Evolutionary conservation across 1,140 invertebrate species (phyloP).

Genomic region (Zaprionus capensis): DNA sequence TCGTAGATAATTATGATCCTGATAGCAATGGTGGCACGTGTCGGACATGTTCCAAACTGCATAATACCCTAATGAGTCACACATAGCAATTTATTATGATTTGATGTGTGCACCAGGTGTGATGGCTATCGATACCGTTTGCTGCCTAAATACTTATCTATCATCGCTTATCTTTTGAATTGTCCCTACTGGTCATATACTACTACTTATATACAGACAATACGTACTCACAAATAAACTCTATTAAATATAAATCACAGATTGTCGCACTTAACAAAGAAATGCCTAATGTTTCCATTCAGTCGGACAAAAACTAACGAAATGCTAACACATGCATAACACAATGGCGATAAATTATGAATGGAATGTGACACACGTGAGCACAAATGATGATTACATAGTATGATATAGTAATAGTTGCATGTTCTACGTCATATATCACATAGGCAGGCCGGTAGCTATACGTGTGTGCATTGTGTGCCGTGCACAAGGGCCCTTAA

Average conservation of each 20-base stretch:
- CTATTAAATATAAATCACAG: not conserved
- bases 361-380: conserved; percentile 4
- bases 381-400: not conserved
- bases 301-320: not conserved
- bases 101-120: not conserved
- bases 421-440: not conserved
- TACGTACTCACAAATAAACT: not conserved
- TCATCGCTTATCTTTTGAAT: conserved; percentile 13
- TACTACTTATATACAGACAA: not conserved
- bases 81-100: conserved; percentile 11
- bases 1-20: conserved; percentile 34
- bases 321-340: not conserved
- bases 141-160: not conserved
- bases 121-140: not conserved
- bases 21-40: conserved; percentile 36
- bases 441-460: not conserved
- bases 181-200: not conserved
- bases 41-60: conserved; percentile 12
- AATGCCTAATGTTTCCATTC: not conserved
- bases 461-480: too few species aligned
- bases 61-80: conserved; percentile 26
- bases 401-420: not conserved
- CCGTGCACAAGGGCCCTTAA: too few species aligned
- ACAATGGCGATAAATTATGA: conserved; percentile 5
- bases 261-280: not conserved